A percentile compares a stretch with the other conserved stretches of the same genome.
These are phyloP conservation scores for Macrotis lagotis DNA, from an alignment of 2,113 vertebrate genomes.

Conservation along the genomic window DNA sequence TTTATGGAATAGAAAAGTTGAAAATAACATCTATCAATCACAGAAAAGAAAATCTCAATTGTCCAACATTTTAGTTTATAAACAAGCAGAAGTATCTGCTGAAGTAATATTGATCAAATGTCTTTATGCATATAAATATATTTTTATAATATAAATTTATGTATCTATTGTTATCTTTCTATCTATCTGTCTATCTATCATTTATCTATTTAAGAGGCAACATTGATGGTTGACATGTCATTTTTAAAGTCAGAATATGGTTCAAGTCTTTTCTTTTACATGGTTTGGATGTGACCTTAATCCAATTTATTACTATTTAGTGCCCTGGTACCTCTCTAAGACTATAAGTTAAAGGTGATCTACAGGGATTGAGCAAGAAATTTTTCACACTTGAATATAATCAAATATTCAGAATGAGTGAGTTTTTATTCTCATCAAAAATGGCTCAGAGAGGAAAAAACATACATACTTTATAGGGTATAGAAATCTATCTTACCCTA, in stretches of 20 bases:
- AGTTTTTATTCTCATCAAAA: no score
- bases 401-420: no score
- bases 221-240: not conserved
- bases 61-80: not conserved
- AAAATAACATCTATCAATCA: not conserved
- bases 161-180: not conserved
- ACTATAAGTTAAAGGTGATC: not conserved
- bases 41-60: not conserved
- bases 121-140: not conserved
- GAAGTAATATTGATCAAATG: not conserved
- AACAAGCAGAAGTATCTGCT: not conserved
- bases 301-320: not conserved
- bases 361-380: not conserved
- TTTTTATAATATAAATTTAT: not conserved
- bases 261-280: no score
- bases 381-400: no score
- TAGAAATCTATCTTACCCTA: no score
- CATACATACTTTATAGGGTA: no score
- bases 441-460: no score
- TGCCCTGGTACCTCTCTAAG: not conserved
- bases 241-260: not conserved
- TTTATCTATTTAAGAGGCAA: not conserved
- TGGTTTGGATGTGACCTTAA: no score
- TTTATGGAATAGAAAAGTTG: conserved; percentile 54
- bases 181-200: not conserved